Evolutionary conservation across 2,113 vertebrate genomes (phyloP).

Genomic region (Colinus virginianus): DNA sequence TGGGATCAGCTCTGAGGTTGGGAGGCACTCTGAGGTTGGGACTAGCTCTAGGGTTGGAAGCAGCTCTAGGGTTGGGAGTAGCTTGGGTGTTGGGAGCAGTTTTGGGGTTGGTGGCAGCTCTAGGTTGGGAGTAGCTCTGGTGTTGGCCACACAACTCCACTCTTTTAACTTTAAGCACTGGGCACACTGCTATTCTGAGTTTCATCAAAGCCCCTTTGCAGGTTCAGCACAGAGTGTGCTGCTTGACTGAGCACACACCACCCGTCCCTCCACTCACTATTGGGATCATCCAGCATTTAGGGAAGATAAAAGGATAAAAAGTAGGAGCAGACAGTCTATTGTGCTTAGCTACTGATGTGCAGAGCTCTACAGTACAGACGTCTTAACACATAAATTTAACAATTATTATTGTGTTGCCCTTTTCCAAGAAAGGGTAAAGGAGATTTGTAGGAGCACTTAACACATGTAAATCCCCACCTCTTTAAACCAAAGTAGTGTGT

Average conservation of each 20-base stretch:
- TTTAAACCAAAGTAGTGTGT: slow-evolving; percentile 62
- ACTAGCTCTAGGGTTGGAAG: not conserved
- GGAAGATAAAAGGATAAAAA: not conserved
- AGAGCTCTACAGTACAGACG: slow-evolving; percentile 65
- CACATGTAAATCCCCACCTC: slow-evolving; percentile 77
- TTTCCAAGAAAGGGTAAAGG: slow-evolving; percentile 81
- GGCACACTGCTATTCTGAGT: not conserved
- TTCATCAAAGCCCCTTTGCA: not conserved
- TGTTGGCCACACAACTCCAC: rapidly evolving
- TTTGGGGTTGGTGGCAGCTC: no score
- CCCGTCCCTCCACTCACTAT: not conserved
- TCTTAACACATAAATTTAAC: slow-evolving; percentile 76
- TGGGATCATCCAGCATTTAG: not conserved
- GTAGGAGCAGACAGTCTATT: slow-evolving; percentile 20
- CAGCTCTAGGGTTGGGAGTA: not conserved
- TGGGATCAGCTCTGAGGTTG: not conserved
- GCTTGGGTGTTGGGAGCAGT: not conserved
- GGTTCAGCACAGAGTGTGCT: not conserved
- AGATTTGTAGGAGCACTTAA: slow-evolving; percentile 82
- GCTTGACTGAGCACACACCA: not conserved
- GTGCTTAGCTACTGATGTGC: slow-evolving; percentile 56
- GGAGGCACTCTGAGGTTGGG: not conserved
- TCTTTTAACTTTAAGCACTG: no score
- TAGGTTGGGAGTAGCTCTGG: no score
- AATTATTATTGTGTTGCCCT: slow-evolving; percentile 81